Percentiles rank a stretch among this genome's conserved stretches.
Evolutionary conservation across 2,888 invertebrate genomes (phyloP).

Genomic region (Dasypolia templi): DNA sequence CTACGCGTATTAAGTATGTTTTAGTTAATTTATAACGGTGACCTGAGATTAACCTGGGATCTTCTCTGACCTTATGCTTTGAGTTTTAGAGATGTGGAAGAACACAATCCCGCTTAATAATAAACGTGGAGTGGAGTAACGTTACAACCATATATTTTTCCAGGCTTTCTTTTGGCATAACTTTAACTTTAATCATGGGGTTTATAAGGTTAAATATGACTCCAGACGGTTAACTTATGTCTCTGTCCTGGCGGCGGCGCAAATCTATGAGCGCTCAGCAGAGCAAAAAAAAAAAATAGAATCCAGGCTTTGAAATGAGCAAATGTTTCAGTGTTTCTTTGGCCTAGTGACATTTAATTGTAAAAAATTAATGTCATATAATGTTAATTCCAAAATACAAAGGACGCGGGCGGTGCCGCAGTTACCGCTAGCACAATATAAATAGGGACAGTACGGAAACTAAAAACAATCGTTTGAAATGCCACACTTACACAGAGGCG

Average conservation of each 20-base stretch:
- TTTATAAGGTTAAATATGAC: not conserved
- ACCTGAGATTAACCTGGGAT: not conserved
- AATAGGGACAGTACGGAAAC: too few species aligned
- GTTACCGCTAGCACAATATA: too few species aligned
- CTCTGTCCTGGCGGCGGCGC: too few species aligned
- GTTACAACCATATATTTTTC: not conserved
- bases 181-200: not conserved
- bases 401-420: not conserved
- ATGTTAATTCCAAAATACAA: conserved; percentile 2
- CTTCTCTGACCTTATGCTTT: not conserved
- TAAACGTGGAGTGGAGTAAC: not conserved
- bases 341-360: not conserved
- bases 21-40: not conserved
- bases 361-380: not conserved
- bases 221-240: not conserved
- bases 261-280: not conserved
- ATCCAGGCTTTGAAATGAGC: not conserved
- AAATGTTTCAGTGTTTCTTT: not conserved
- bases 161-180: not conserved
- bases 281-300: not conserved
- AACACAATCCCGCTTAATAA: not conserved
- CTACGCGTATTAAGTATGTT: not conserved
- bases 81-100: not conserved
- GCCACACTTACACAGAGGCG: too few species aligned
- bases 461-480: too few species aligned